phyloP scores from a whole-genome alignment of 2,113 vertebrate genomes.

The Chiloscyllium plagiosum region DNA sequence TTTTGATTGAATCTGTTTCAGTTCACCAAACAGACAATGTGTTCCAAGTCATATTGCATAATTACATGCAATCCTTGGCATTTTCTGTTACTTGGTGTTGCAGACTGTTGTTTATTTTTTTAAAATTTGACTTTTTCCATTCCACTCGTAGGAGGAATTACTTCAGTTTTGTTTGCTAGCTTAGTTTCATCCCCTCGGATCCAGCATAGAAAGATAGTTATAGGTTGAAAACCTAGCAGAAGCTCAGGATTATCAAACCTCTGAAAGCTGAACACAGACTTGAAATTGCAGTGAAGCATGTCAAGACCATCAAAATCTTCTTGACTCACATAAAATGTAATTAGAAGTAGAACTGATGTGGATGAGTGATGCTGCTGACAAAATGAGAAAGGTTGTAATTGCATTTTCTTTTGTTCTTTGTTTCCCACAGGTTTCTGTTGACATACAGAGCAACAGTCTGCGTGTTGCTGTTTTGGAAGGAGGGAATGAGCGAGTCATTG shows the following conservation, averaged over 20 bases:
- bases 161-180: background rate
- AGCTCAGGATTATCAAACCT: background rate
- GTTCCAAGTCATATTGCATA: background rate
- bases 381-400: background rate
- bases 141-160: background rate
- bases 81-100: background rate
- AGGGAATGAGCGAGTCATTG: slow-evolving; percentile 58
- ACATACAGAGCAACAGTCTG: slow-evolving; percentile 59
- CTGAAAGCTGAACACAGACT: background rate
- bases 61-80: background rate
- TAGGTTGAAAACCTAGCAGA: background rate
- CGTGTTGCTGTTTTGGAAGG: slow-evolving; percentile 69
- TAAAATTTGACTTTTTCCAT: background rate
- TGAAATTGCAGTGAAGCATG: background rate
- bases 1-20: background rate
- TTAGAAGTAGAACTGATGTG: background rate
- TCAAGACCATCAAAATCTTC: background rate
- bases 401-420: background rate
- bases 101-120: background rate
- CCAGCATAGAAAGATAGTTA: background rate
- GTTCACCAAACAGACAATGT: background rate
- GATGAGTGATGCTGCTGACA: background rate
- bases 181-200: background rate
- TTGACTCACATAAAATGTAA: background rate
- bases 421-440: slow-evolving; percentile 70